These are phyloP conservation scores for Tinamus guttatus DNA, from an alignment of 2,113 vertebrate species.

Conservation along the genomic window DNA sequence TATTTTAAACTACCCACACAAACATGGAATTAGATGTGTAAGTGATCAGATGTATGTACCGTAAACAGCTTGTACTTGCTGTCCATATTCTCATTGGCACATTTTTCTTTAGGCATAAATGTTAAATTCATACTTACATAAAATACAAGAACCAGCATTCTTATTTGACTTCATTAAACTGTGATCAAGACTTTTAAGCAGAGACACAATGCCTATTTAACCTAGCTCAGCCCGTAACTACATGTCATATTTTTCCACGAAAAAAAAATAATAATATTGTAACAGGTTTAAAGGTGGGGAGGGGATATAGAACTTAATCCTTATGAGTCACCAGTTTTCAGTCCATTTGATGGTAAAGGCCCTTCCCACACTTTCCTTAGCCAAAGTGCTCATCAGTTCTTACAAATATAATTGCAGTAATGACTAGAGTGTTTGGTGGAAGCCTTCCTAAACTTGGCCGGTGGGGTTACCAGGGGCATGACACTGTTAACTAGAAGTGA, in stretches of 20 bases:
- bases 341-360: neutral
- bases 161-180: neutral
- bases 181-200: neutral
- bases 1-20: neutral
- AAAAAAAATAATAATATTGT: neutral
- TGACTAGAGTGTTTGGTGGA: neutral
- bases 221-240: neutral
- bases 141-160: neutral
- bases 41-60: neutral
- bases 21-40: neutral
- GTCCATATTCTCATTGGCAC: neutral
- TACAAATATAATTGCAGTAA: constrained; percentile 58
- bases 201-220: neutral
- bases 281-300: neutral
- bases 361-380: neutral
- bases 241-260: neutral
- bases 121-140: neutral
- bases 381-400: constrained; percentile 15
- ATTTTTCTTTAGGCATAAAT: neutral
- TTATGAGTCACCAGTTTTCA: neutral
- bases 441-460: constrained; percentile 1
- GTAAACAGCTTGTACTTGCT: neutral
- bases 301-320: neutral
- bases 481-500: neutral
- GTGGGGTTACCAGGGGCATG: neutral